These are phyloP conservation scores for Eilema depressum DNA, from an alignment of 2,888 invertebrate genomes.

Conservation along the genomic window DNA sequence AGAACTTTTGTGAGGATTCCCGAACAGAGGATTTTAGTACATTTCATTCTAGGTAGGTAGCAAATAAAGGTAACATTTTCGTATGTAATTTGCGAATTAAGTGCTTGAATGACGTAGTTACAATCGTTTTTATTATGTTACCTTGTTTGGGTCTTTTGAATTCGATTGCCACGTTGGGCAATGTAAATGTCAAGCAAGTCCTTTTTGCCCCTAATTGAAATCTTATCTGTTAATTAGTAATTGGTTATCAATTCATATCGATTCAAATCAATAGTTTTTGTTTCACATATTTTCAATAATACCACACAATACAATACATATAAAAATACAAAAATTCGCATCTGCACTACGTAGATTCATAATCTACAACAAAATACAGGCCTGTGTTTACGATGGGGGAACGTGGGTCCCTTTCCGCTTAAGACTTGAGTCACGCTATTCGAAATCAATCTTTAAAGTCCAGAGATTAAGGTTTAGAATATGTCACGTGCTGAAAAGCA, in stretches of 20 bases:
- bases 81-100: neutral
- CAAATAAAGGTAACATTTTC: too few relatives aligned
- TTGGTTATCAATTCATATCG: too few relatives aligned
- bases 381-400: conserved; percentile 82
- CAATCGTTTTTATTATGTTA: too few relatives aligned
- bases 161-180: too few relatives aligned
- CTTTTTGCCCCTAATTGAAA: too few relatives aligned
- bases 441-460: conserved; percentile 53
- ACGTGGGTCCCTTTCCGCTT: conserved; percentile 74
- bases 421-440: conserved; percentile 58
- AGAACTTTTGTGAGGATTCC: conserved; percentile 15
- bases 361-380: conserved; percentile 74
- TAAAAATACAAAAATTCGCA: neutral
- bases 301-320: too few relatives aligned
- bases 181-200: too few relatives aligned
- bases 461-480: conserved; percentile 37
- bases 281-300: too few relatives aligned
- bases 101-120: too few relatives aligned
- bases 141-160: neutral
- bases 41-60: neutral
- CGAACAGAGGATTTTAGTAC: too few relatives aligned
- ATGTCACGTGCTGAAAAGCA: conserved; percentile 33
- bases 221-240: too few relatives aligned
- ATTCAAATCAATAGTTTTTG: too few relatives aligned
- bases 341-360: conserved; percentile 31